Conservation (phyloP, 2,888 invertebrate genomes). For the Trachelus iudaicus region DNA sequence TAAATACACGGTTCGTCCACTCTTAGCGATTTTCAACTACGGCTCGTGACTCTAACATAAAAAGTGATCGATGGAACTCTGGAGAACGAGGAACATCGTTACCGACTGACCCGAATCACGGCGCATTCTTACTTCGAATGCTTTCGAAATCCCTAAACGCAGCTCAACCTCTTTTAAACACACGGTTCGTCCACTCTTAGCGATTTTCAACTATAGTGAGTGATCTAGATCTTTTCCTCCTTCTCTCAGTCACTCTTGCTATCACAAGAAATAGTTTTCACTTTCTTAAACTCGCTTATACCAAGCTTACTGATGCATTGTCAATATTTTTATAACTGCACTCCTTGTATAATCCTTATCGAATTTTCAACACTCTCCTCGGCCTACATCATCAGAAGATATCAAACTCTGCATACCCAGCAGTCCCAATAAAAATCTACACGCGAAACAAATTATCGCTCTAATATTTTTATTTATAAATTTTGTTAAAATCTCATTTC, state of each 20-base stretch:
- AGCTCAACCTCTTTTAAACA: not conserved
- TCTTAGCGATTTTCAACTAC: too few relatives aligned
- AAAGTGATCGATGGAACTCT: not conserved
- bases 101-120: not conserved
- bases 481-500: not conserved
- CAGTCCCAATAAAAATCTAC: not conserved
- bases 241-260: not conserved
- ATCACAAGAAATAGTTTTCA: not conserved
- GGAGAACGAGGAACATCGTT: not conserved
- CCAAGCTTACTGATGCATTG: too few relatives aligned
- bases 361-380: too few relatives aligned
- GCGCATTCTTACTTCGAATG: not conserved
- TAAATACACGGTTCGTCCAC: too few relatives aligned
- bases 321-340: too few relatives aligned
- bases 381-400: not conserved
- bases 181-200: too few relatives aligned
- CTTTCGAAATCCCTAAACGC: not conserved
- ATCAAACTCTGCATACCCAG: not conserved
- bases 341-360: too few relatives aligned
- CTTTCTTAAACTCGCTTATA: too few relatives aligned
- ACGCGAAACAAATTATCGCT: not conserved
- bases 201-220: not conserved
- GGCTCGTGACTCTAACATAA: not conserved
- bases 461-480: not conserved
- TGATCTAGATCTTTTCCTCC: not conserved